Evolutionary conservation across 2,797 vertebrate genomes (phyloP), one percentile per base, ranked within the genome.

Genomic region (Kryptolebias ocellatus): DNA sequence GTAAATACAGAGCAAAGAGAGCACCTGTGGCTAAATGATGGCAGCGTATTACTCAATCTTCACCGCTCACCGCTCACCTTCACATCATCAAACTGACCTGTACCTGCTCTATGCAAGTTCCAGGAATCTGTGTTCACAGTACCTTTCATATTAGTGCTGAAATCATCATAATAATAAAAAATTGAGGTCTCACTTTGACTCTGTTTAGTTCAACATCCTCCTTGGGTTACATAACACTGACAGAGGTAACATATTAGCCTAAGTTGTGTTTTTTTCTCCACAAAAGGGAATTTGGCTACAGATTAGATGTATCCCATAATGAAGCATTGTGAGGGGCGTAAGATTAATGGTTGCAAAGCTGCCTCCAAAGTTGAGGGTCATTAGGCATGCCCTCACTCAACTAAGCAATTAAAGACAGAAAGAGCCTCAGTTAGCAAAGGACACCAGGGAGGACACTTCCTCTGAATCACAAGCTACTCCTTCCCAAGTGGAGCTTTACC

Each of bases 321-420:
- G 73, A 80, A 69, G 51, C 54, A 59, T 72, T 81, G 74, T 79
- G 81, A 78, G 73, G 76, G 73, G 60, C 64, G 39, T 44, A 71
- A 70, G 87, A 89, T 90, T 83, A 82, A 89, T 89, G 75, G 80
- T 24, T 56, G 64, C 56, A 18, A 39, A 58, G 55, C 72, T 81
- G 59, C 70, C 64, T 80, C 74, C 18, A 24, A 79, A 37, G 70
- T 53, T 53, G 57, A 67, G 76, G 84, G 76, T 89, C 81, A 81
- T 87, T 88, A 90, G 78, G 64, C 60, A 60, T 65, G 73, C 59
- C 75, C 79, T 78, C 56, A 1, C 64, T 70, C 84, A 89, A 88
- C 80, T 86, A 37, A 66, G 72, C 78, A 83, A 87, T 90, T 86
- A 90, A 59, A 52, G 62, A 81, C 70, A 81, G 70, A 81, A 57